These are phyloP conservation scores for Rhyzopertha dominica DNA, from an alignment of 1,140 invertebrate species.

Conservation along the genomic window DNA sequence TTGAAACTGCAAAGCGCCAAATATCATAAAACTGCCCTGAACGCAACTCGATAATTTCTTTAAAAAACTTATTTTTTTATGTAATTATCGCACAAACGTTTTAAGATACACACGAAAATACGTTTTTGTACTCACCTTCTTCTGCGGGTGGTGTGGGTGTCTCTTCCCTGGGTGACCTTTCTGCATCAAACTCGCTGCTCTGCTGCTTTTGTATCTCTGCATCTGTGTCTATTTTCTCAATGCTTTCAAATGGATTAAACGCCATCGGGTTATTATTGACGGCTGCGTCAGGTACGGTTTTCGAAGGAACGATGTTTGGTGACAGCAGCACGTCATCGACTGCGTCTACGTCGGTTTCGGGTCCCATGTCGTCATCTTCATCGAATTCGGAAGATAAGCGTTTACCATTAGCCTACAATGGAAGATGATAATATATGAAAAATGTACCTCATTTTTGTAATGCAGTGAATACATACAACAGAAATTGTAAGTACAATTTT, in stretches of 20 bases:
- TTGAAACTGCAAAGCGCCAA: too few relatives aligned
- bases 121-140: constrained; percentile 46
- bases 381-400: constrained; percentile 38
- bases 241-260: constrained; percentile 27
- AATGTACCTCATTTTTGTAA: neutral
- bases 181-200: constrained; percentile 29
- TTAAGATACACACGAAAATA: too few relatives aligned
- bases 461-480: constrained; percentile 1
- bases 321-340: constrained; percentile 46
- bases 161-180: constrained; percentile 36
- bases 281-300: constrained; percentile 20
- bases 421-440: too few relatives aligned
- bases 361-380: constrained; percentile 55
- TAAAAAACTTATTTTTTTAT: too few relatives aligned
- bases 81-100: too few relatives aligned
- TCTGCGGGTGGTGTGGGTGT: constrained; percentile 53
- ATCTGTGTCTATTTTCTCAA: constrained; percentile 27
- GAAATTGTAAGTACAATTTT: too few relatives aligned
- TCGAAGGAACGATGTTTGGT: constrained; percentile 13
- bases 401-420: constrained; percentile 34
- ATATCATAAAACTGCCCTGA: too few relatives aligned
- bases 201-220: constrained; percentile 32
- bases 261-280: constrained; percentile 27
- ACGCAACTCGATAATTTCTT: too few relatives aligned
- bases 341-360: constrained; percentile 57